These are phyloP conservation scores for Diplogasteroides magnus DNA, from an alignment of 1,140 invertebrate species.

Conservation along the genomic window DNA sequence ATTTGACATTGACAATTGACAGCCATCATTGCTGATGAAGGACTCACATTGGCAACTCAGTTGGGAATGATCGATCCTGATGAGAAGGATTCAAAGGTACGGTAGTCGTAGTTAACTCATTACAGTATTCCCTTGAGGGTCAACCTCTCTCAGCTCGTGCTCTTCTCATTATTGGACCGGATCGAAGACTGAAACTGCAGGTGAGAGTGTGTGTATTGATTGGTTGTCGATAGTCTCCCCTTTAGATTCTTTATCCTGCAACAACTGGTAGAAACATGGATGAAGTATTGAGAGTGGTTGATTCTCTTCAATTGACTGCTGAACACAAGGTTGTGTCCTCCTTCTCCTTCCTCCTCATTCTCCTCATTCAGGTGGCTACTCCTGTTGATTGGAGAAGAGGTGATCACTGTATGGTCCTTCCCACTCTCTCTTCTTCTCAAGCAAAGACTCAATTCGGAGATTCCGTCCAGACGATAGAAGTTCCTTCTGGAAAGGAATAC, in stretches of 20 bases:
- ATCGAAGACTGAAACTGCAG: slow-evolving; percentile 1
- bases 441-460: not conserved
- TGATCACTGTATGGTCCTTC: slow-evolving; percentile 10
- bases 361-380: slow-evolving; percentile 6
- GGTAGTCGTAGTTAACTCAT: not conserved
- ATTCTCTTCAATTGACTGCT: slow-evolving; percentile 9
- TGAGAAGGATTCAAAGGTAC: not conserved
- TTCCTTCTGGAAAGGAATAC: slow-evolving; percentile 10
- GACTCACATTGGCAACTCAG: not conserved
- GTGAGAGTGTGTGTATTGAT: not conserved
- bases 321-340: slow-evolving; percentile 4
- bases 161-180: slow-evolving; percentile 5
- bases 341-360: not conserved
- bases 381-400: not conserved
- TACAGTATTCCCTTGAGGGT: not conserved
- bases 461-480: not conserved
- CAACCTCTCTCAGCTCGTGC: slow-evolving; percentile 9
- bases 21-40: slow-evolving; percentile 5
- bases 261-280: slow-evolving; percentile 8
- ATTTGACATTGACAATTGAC: not conserved
- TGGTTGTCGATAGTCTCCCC: not conserved
- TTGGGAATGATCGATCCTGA: slow-evolving; percentile 13
- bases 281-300: slow-evolving; percentile 13
- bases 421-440: not conserved
- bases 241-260: slow-evolving; percentile 15